These are phyloP conservation scores for Schlechtendalia chinensis DNA, from an alignment of 1,140 invertebrate species.

Conservation along the genomic window DNA sequence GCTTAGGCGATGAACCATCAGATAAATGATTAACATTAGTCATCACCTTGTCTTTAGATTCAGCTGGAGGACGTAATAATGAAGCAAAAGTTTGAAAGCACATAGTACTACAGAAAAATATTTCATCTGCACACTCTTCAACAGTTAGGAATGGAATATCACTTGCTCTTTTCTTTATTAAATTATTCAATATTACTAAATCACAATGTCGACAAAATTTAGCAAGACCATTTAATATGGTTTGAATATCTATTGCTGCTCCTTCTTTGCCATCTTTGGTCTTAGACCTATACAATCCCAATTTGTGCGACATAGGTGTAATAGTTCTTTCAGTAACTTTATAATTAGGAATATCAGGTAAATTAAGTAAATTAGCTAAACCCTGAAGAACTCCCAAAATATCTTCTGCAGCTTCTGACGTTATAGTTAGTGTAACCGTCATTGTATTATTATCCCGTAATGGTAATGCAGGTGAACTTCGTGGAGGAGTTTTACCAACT, in stretches of 20 bases:
- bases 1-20: constrained; percentile 54
- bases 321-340: constrained; percentile 78
- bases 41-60: constrained; percentile 45
- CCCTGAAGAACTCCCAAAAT: constrained; percentile 85
- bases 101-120: constrained; percentile 79
- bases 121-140: constrained; percentile 68
- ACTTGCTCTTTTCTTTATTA: constrained; percentile 74
- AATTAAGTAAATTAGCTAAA: constrained; percentile 86
- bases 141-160: constrained; percentile 73
- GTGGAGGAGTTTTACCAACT: constrained; percentile 42
- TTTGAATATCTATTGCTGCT: constrained; percentile 80
- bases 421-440: constrained; percentile 87
- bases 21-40: constrained; percentile 66
- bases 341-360: constrained; percentile 80
- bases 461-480: constrained; percentile 61
- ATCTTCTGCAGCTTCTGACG: constrained; percentile 85
- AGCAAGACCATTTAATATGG: constrained; percentile 80
- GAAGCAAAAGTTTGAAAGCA: constrained; percentile 76
- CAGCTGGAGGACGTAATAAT: constrained; percentile 58
- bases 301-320: constrained; percentile 75
- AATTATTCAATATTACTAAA: constrained; percentile 78
- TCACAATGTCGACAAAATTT: constrained; percentile 92
- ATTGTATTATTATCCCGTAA: constrained; percentile 78
- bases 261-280: constrained; percentile 82
- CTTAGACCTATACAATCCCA: constrained; percentile 76